Evolutionary conservation across 2,888 invertebrate species (phyloP).

Genomic region (Stictocephala bisonia): DNA sequence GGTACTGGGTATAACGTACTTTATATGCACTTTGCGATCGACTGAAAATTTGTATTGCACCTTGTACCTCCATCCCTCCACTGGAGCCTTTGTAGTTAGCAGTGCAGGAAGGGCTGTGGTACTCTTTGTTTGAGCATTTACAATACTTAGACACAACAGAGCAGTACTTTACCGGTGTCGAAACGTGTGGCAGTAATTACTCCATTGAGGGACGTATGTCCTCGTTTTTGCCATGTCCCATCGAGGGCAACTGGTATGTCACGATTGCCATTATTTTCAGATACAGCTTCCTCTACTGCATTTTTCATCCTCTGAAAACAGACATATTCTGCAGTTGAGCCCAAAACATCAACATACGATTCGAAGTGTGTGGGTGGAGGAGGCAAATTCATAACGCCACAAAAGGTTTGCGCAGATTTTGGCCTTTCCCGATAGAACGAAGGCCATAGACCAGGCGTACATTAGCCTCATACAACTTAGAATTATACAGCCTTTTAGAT

Average conservation of each 20-base stretch:
- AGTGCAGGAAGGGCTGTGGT: conserved; percentile 4
- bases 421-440: conserved; percentile 32
- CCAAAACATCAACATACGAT: neutral
- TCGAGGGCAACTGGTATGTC: conserved; percentile 41
- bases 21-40: conserved; percentile 44
- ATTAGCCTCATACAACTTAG: conserved; percentile 33
- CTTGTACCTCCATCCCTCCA: conserved; percentile 53
- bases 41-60: conserved; percentile 48
- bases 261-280: conserved; percentile 10
- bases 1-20: conserved; percentile 27
- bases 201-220: conserved; percentile 45
- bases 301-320: conserved; percentile 31
- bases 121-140: conserved; percentile 4
- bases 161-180: conserved; percentile 45
- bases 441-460: conserved; percentile 42
- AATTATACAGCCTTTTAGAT: conserved; percentile 2
- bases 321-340: neutral
- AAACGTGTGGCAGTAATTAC: conserved; percentile 45
- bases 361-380: conserved; percentile 20
- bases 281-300: conserved; percentile 47
- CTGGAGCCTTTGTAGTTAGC: conserved; percentile 45
- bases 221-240: conserved; percentile 50
- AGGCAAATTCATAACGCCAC: conserved; percentile 45
- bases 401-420: conserved; percentile 25
- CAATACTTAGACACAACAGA: conserved; percentile 44